Evolutionary conservation across 2,113 vertebrate species (phyloP).

Genomic region (Erythrolamprus reginae): DNA sequence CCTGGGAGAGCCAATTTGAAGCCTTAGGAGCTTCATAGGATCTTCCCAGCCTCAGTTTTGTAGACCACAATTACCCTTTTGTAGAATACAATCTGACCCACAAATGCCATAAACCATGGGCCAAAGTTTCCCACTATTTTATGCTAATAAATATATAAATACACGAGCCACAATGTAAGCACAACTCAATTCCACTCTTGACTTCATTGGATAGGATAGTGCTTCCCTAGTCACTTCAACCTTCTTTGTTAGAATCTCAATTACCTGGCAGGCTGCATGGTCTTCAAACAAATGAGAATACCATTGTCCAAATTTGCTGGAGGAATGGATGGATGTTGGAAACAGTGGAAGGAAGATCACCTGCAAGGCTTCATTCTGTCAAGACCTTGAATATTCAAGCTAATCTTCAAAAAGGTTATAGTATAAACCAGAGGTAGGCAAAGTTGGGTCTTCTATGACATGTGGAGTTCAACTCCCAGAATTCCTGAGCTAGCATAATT

Average conservation of each 20-base stretch:
- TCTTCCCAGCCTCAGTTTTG: neutral
- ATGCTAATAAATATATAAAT: neutral
- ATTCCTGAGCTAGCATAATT: too few relatives aligned
- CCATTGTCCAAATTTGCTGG: neutral
- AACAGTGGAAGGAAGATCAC: neutral
- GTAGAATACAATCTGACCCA: neutral
- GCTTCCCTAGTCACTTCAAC: neutral
- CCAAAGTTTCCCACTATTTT: neutral
- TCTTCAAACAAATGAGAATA: neutral
- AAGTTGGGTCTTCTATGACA: too few relatives aligned
- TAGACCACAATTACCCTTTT: neutral
- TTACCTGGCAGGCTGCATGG: neutral
- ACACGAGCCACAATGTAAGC: neutral
- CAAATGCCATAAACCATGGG: neutral
- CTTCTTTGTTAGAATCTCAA: neutral
- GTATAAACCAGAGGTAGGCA: neutral
- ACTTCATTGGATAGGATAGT: neutral
- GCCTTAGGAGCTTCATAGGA: neutral
- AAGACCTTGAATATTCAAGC: neutral
- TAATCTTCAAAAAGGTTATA: neutral
- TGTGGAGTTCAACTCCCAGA: too few relatives aligned
- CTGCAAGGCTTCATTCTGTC: neutral
- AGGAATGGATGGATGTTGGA: neutral
- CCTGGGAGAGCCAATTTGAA: neutral
- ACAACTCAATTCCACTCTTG: neutral